Percentiles rank a stretch among this genome's conserved stretches.
Conservation (phyloP, 2,888 invertebrate genomes). For the Scaptomyza caliginosa region DNA sequence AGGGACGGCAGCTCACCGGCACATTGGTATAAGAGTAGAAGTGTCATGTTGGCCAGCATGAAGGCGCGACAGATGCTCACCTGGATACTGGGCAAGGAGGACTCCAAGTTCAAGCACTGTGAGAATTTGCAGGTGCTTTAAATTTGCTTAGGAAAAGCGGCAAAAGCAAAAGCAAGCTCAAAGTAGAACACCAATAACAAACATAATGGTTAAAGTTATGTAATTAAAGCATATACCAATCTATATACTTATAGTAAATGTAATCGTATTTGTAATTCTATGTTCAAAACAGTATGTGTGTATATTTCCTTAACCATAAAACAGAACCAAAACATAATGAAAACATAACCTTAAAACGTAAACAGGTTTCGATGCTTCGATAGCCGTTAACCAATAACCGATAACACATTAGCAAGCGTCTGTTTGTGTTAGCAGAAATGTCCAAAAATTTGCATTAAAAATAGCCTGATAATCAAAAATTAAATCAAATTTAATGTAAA, state of each 20-base stretch:
- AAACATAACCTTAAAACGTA: conserved; percentile 42
- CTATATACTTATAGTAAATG: conserved; percentile 40
- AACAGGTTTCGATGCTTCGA: conserved; percentile 69
- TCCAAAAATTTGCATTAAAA: conserved; percentile 35
- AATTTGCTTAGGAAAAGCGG: conserved; percentile 60
- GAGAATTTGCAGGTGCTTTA: conserved; percentile 94
- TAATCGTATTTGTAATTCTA: conserved; percentile 34
- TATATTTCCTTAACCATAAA: conserved; percentile 38
- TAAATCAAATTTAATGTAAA: conserved; percentile 81
- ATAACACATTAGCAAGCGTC: conserved; percentile 2
- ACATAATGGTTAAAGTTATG: conserved; percentile 25
- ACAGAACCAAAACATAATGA: conserved; percentile 25
- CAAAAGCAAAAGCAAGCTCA: neutral
- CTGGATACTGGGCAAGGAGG: conserved; percentile 95
- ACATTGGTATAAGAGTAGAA: conserved; percentile 94
- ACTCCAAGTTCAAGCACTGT: conserved; percentile 95
- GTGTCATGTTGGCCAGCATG: conserved; percentile 94
- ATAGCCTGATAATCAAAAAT: conserved; percentile 82
- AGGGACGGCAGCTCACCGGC: conserved; percentile 86
- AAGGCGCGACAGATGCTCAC: conserved; percentile 95
- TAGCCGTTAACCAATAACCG: conserved; percentile 26
- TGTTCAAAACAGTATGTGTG: conserved; percentile 45
- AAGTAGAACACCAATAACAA: conserved; percentile 49
- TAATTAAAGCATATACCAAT: conserved; percentile 37
- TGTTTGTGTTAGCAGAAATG: conserved; percentile 8